phyloP scores from a whole-genome alignment of 2,113 vertebrate genomes.

The Proterorhinus semilunaris region DNA sequence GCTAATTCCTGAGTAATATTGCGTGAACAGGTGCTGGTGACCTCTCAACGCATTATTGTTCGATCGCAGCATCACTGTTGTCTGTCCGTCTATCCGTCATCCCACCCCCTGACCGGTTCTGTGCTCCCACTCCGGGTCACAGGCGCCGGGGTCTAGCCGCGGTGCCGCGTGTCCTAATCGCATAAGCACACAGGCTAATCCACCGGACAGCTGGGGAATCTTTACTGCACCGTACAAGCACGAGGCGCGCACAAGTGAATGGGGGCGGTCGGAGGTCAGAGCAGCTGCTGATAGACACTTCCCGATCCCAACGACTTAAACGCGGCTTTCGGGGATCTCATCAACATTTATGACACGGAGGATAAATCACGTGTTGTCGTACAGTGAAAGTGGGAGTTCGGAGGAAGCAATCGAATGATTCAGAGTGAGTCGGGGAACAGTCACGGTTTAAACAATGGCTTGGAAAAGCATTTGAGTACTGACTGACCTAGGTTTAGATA shows the following conservation, averaged over 20 bases:
- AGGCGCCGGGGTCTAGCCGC: constrained; percentile 71
- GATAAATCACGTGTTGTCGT: constrained; percentile 50
- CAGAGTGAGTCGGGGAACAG: constrained; percentile 1
- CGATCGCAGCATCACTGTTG: constrained; percentile 26
- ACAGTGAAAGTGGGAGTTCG: neutral
- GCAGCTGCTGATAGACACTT: constrained; percentile 67
- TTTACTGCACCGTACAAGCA: constrained; percentile 74
- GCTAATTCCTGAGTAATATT: neutral
- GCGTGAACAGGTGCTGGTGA: neutral
- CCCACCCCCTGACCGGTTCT: constrained; percentile 49
- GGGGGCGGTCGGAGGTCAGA: constrained; percentile 48
- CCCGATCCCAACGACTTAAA: constrained; percentile 47
- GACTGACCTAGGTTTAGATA: too few species aligned
- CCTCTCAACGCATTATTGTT: neutral
- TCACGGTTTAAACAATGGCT: neutral
- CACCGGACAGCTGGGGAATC: constrained; percentile 77
- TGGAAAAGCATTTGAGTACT: neutral
- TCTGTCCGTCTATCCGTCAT: constrained; percentile 11
- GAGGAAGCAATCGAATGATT: neutral
- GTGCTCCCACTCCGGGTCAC: constrained; percentile 61
- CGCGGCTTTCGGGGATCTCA: constrained; percentile 55
- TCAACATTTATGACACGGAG: constrained; percentile 51
- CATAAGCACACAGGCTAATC: constrained; percentile 77
- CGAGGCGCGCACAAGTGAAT: constrained; percentile 51
- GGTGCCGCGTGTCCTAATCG: constrained; percentile 78